Evolutionary conservation across 1,140 invertebrate species (phyloP).

Genomic region (Drosophila littoralis): DNA sequence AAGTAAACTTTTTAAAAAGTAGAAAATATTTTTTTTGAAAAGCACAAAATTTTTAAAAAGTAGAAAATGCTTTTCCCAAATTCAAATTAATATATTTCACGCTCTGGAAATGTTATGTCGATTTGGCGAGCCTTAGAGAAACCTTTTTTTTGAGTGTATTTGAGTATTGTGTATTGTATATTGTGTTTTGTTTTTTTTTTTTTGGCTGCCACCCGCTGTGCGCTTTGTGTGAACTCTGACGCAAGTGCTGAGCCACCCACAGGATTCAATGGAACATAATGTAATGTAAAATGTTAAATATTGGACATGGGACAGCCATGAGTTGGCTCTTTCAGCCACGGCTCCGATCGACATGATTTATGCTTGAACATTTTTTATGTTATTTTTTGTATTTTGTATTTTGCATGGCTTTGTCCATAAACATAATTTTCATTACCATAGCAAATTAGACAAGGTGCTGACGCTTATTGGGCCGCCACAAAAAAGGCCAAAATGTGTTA

Average conservation of each 20-base stretch:
- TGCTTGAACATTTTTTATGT: constrained; percentile 31
- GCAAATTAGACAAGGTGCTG: constrained; percentile 83
- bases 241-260: constrained; percentile 68
- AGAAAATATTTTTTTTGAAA: too few species aligned
- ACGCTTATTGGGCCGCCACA: constrained; percentile 68
- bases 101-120: too few species aligned
- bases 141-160: too few species aligned
- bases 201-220: constrained; percentile 62
- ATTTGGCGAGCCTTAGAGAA: too few species aligned
- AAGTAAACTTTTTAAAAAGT: too few species aligned
- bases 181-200: constrained; percentile 3
- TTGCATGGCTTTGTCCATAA: constrained; percentile 68
- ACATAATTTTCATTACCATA: constrained; percentile 82
- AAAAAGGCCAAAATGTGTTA: constrained; percentile 51
- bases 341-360: constrained; percentile 60
- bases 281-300: constrained; percentile 43
- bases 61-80: too few species aligned
- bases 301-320: constrained; percentile 39
- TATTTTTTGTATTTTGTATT: constrained; percentile 51
- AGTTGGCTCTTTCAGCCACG: constrained; percentile 37
- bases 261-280: constrained; percentile 55
- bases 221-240: constrained; percentile 55
- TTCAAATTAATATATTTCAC: too few species aligned
- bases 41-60: too few species aligned
- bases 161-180: background rate